Conservation (phyloP, 2,113 vertebrate genomes). For the Accipiter cooperii region DNA sequence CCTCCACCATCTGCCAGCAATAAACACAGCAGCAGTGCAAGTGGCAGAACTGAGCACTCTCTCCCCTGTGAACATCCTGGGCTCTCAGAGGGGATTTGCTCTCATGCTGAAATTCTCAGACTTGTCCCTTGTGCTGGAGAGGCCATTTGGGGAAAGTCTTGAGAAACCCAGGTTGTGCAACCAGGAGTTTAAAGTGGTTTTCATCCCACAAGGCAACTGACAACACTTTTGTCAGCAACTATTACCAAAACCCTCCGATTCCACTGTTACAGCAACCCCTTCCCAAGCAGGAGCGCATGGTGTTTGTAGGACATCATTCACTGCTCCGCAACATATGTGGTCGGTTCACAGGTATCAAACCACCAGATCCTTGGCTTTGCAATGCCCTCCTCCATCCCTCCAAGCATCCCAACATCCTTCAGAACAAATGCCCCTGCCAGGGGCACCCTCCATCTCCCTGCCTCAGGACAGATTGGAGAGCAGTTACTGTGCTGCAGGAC, state of each 20-base stretch:
- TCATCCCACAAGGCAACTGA: constrained; percentile 14
- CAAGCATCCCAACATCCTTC: not conserved
- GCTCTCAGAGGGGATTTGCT: not conserved
- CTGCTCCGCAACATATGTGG: not conserved
- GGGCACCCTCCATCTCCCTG: not conserved
- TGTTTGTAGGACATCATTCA: not conserved
- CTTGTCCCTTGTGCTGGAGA: not conserved
- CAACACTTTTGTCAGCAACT: not conserved
- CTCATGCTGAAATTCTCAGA: not conserved
- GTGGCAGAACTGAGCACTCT: not conserved
- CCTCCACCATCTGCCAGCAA: not conserved
- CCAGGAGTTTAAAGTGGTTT: not conserved
- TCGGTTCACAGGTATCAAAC: not conserved
- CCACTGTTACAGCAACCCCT: not conserved
- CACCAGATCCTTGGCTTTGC: not conserved
- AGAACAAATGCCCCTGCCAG: not conserved
- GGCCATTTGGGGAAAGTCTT: constrained; percentile 35
- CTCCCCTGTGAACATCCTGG: not conserved
- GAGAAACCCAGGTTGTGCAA: constrained; percentile 35
- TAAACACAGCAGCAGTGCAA: not conserved
- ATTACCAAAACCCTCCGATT: not conserved
- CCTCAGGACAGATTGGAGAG: not conserved
- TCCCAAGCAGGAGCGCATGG: not conserved
- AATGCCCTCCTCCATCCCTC: not conserved
- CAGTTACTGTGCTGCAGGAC: not conserved